These are phyloP conservation scores for Aphelenchoides besseyi DNA, from an alignment of 1,140 invertebrate genomes.

Conservation along the genomic window DNA sequence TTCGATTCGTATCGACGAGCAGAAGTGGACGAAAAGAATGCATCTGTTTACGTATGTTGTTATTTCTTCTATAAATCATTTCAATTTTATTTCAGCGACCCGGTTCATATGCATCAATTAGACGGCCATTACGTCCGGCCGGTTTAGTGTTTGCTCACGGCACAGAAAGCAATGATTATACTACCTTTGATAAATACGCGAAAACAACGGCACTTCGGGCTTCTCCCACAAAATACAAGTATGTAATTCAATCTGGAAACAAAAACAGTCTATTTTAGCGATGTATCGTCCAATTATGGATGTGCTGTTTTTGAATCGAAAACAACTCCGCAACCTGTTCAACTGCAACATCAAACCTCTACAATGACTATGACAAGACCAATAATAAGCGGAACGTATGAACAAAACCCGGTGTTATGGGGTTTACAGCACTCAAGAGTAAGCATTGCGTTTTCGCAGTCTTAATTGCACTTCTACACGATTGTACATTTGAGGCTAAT, in stretches of 20 bases:
- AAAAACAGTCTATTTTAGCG: background rate
- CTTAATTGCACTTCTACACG: no score
- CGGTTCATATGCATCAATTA: conserved; percentile 16
- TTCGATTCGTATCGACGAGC: background rate
- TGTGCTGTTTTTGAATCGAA: background rate
- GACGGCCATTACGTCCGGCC: conserved; percentile 5
- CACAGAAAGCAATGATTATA: conserved; percentile 16
- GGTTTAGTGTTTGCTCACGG: conserved; percentile 14
- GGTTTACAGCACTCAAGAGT: background rate
- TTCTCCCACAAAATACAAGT: conserved; percentile 5
- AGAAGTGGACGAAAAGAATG: conserved; percentile 6
- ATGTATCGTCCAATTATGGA: background rate
- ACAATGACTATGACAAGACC: background rate
- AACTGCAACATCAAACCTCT: conserved; percentile 2
- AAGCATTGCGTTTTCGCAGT: conserved; percentile 6
- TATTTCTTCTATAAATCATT: background rate
- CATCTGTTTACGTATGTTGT: conserved; percentile 3
- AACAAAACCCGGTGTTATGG: background rate
- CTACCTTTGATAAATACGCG: background rate
- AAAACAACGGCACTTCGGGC: background rate
- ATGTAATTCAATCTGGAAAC: background rate
- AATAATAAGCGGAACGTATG: conserved; percentile 8
- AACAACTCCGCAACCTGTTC: background rate
- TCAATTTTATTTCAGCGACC: conserved; percentile 13
- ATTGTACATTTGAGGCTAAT: background rate